These are phyloP conservation scores for Acrossocheilus wenchowensis DNA, from an alignment of 2,797 vertebrate species.

Conservation along the genomic window DNA sequence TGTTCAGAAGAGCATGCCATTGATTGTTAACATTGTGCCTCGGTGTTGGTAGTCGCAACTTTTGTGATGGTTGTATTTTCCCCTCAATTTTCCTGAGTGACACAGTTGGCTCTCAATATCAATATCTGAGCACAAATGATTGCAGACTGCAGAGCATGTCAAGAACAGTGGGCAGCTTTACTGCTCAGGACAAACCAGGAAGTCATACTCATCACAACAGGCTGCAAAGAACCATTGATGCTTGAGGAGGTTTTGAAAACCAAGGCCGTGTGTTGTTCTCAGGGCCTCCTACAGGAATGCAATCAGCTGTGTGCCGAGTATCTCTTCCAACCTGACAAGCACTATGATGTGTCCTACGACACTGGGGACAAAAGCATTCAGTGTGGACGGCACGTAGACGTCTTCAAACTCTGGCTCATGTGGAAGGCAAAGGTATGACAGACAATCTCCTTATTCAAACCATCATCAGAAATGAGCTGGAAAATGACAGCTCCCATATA, in stretches of 20 bases:
- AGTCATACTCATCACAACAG: neutral
- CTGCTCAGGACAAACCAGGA: neutral
- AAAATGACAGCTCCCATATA: neutral
- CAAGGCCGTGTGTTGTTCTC: conserved; percentile 11
- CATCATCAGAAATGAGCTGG: neutral
- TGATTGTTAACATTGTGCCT: neutral
- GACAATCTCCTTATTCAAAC: neutral
- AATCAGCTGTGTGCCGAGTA: conserved; percentile 75
- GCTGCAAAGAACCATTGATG: neutral
- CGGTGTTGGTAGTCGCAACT: neutral
- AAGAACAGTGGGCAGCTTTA: neutral
- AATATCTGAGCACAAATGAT: neutral
- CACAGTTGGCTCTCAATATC: neutral
- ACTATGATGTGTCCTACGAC: conserved; percentile 75
- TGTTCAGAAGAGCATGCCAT: neutral
- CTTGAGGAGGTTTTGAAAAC: conserved; percentile 1
- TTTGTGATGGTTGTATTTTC: neutral
- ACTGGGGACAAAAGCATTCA: conserved; percentile 80
- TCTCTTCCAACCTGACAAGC: conserved; percentile 82
- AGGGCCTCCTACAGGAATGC: conserved; percentile 76
- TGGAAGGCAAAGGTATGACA: conserved; percentile 79
- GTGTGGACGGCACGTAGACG: conserved; percentile 73
- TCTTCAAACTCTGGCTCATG: conserved; percentile 82
- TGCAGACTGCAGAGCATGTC: neutral
- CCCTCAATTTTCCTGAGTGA: neutral